These are phyloP conservation scores for Chrysochloris asiatica DNA, from an alignment of 2,113 vertebrate genomes.

Conservation along the genomic window DNA sequence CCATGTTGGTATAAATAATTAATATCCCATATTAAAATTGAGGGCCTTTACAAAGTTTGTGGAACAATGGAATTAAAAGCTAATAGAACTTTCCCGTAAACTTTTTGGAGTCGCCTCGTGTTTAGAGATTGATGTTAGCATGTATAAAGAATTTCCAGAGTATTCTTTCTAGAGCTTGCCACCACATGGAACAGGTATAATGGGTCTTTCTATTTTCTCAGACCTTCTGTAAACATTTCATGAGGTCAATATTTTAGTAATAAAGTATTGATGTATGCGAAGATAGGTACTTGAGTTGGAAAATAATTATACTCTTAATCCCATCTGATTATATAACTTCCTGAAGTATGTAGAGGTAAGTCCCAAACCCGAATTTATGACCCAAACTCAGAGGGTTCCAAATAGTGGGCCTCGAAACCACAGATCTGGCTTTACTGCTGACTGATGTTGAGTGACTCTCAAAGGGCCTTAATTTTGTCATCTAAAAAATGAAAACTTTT, in stretches of 20 bases:
- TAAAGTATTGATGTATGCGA: not conserved
- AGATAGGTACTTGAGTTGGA: not conserved
- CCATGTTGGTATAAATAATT: not conserved
- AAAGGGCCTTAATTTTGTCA: constrained; percentile 25
- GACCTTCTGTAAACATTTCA: constrained; percentile 27
- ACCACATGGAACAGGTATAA: too few relatives aligned
- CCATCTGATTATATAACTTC: not conserved
- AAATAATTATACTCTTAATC: not conserved
- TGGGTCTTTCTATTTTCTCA: not conserved
- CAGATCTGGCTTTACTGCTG: not conserved
- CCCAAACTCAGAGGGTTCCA: not conserved
- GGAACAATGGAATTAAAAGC: too few relatives aligned
- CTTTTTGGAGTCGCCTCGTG: too few relatives aligned
- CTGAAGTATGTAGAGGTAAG: constrained; percentile 7
- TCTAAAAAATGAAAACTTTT: constrained; percentile 1
- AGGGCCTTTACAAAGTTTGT: too few relatives aligned
- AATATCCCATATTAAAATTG: too few relatives aligned
- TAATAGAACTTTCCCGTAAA: too few relatives aligned
- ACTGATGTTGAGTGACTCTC: constrained; percentile 24
- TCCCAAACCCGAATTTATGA: not conserved
- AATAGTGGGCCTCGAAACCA: constrained; percentile 15
- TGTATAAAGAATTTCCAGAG: too few relatives aligned
- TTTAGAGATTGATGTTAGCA: constrained; percentile 7
- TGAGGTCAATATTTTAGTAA: not conserved
- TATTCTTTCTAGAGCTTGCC: too few relatives aligned